phyloP scores from a whole-genome alignment of 2,888 invertebrate genomes.

The Andrena praecox region DNA sequence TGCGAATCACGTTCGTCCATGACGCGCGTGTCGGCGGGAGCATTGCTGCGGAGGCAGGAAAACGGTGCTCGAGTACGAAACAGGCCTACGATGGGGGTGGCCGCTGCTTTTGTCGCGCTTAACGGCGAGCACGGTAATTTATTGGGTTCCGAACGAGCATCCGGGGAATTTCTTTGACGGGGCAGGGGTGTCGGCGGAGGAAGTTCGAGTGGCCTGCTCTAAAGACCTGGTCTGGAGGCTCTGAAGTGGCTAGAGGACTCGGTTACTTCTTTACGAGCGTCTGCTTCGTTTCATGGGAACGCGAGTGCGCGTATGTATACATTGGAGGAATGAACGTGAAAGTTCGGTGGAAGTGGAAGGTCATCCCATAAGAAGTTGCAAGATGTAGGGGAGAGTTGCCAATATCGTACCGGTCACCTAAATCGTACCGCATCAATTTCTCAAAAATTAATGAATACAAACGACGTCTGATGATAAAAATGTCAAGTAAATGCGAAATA shows the following conservation, averaged over 20 bases:
- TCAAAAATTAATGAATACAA: too few species aligned
- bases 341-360: background rate
- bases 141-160: background rate
- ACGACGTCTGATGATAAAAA: too few species aligned
- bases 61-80: background rate
- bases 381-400: too few species aligned
- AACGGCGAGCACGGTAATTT: constrained; percentile 14
- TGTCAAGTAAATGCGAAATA: too few species aligned
- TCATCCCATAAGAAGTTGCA: background rate
- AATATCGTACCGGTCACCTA: too few species aligned
- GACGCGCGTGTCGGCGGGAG: constrained; percentile 9
- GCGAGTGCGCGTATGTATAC: background rate
- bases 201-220: background rate
- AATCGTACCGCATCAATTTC: too few species aligned
- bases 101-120: constrained; percentile 13
- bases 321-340: background rate
- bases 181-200: background rate
- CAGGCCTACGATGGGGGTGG: background rate
- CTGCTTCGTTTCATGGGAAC: constrained; percentile 5
- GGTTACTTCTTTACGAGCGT: constrained; percentile 8
- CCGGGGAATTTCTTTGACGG: background rate
- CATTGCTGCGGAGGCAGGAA: constrained; percentile 18
- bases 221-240: background rate
- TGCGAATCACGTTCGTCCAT: constrained; percentile 34
- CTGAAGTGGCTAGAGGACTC: constrained; percentile 3